phyloP scores from a whole-genome alignment of 2,797 vertebrate genomes.

The Anableps anableps region DNA sequence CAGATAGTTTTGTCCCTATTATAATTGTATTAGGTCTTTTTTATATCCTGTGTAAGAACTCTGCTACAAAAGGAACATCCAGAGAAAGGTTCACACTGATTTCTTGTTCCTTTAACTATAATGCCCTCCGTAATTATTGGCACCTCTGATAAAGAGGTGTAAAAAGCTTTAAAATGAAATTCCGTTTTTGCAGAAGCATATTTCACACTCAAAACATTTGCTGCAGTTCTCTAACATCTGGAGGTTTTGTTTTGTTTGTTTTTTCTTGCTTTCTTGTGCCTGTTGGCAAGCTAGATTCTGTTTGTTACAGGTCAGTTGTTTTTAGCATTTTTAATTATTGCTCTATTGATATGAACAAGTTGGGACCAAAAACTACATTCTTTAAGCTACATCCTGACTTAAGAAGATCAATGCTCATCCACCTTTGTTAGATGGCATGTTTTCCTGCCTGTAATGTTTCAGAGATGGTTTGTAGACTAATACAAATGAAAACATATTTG shows the following conservation, averaged over 20 bases:
- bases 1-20: background rate
- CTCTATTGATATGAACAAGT: background rate
- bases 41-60: background rate
- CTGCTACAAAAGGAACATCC: slow-evolving; percentile 3
- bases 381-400: background rate
- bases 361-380: background rate
- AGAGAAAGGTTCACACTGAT: slow-evolving; percentile 12
- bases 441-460: background rate
- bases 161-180: background rate
- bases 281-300: background rate
- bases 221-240: background rate
- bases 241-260: background rate
- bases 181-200: background rate
- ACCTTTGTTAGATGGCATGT: background rate
- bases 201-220: background rate
- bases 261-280: background rate
- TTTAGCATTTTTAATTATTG: background rate
- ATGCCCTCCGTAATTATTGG: background rate
- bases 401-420: background rate
- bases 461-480: too few relatives aligned
- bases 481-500: too few relatives aligned
- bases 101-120: background rate
- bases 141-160: background rate
- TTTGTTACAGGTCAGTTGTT: background rate
- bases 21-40: slow-evolving; percentile 2